Evolutionary conservation across 1,140 invertebrate species (phyloP).

Genomic region (Papilio polyxenes): DNA sequence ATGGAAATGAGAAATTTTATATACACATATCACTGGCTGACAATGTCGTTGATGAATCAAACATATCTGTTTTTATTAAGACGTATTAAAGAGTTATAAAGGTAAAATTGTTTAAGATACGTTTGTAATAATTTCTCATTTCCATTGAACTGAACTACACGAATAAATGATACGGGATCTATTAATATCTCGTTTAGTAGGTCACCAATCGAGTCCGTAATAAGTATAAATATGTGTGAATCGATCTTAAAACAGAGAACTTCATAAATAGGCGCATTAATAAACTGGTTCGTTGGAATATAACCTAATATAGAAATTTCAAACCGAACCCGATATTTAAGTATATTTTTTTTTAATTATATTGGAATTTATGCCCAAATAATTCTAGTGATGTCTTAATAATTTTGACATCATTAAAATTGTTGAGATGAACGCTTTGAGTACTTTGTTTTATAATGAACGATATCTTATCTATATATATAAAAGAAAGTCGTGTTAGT

Average conservation of each 20-base stretch:
- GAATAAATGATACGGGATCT: neutral
- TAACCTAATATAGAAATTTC: neutral
- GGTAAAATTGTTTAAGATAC: too few relatives aligned
- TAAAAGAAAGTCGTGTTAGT: too few relatives aligned
- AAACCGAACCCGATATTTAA: neutral
- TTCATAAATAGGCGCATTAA: neutral
- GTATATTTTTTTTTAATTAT: neutral
- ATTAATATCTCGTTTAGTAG: conserved; percentile 5
- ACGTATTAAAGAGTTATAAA: too few relatives aligned
- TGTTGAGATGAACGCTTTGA: neutral
- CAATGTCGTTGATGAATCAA: too few relatives aligned
- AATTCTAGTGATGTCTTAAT: neutral
- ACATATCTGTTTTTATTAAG: too few relatives aligned
- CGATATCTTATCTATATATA: too few relatives aligned
- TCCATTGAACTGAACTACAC: neutral
- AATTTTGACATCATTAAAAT: neutral
- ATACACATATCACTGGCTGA: too few relatives aligned
- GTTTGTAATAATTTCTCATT: too few relatives aligned
- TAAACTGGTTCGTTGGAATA: neutral
- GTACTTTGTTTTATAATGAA: too few relatives aligned
- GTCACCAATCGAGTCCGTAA: neutral
- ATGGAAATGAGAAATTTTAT: too few relatives aligned
- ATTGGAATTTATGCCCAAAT: neutral
- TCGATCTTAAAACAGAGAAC: neutral
- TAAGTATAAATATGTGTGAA: conserved; percentile 9